Conservation (phyloP, 2,888 invertebrate genomes). For the Chalcis sispes region DNA sequence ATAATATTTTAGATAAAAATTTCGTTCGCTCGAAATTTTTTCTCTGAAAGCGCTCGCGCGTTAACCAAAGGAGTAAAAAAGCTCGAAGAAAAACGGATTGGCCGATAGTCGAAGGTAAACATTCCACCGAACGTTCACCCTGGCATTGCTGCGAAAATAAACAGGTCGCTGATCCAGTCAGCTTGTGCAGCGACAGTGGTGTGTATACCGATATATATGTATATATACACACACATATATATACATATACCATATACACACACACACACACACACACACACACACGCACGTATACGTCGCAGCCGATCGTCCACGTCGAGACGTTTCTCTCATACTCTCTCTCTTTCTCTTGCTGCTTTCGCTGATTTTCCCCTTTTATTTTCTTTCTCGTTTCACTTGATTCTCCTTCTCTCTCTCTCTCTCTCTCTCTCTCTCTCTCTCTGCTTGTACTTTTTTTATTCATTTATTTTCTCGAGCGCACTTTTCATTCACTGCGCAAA, state of each 20-base stretch:
- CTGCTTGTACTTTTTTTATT: background rate
- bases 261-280: too few relatives aligned
- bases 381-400: too few relatives aligned
- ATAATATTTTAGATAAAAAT: background rate
- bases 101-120: conserved; percentile 67
- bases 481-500: too few relatives aligned
- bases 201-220: too few relatives aligned
- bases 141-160: conserved; percentile 74
- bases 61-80: conserved; percentile 37
- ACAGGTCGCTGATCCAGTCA: conserved; percentile 67
- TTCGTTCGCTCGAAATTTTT: background rate
- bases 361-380: background rate
- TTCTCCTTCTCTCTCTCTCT: background rate
- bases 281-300: too few relatives aligned
- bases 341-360: conserved; percentile 17
- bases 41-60: too few relatives aligned
- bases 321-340: background rate
- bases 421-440: background rate
- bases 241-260: too few relatives aligned
- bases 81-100: conserved; percentile 30
- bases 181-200: conserved; percentile 36
- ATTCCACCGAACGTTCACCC: conserved; percentile 72
- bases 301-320: too few relatives aligned
- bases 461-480: too few relatives aligned
- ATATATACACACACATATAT: too few relatives aligned